Base-by-base conservation (phyloP, 2,797 vertebrate genomes). In the Rhinophrynus dorsalis region DNA sequence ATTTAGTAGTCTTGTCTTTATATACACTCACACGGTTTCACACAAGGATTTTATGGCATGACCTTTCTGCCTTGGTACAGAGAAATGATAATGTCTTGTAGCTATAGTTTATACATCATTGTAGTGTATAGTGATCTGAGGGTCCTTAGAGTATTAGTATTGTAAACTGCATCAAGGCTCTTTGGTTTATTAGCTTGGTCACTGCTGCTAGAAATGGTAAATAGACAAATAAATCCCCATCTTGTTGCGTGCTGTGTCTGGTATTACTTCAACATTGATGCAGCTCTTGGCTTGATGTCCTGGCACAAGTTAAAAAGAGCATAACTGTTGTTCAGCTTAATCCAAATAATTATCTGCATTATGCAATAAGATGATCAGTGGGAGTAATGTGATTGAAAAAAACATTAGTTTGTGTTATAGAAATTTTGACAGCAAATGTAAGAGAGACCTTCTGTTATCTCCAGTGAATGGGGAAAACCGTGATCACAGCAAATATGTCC, bases 341-440 rank as follows among this genome's bases (percentile, higher is more conserved):
- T 63, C 68, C 59, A 54, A 71, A 64, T 71, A 57, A 71, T 71
- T 64, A 51, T 71, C 40, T 40, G 30, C 60, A 55, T 71, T 45
- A 64, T 71, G 68, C 68, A 71, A 64, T 37, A n/a, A 38, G 17
- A 23, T 12, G 30, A 63, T 63, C 27, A 48, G 68, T 48, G 68
- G 51, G 32, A 48, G 68, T 48, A 64, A 64, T 64, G 29, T 9
- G 58, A 56, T 24, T 20, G 67, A 44, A 52, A 42, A 45, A 54
- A 21, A 47, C 40, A 37, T 42, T 13, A 17, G 55, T 23, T 63
- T 33, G 30, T 50, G 48, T 47, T 44, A 5, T 2, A 17, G 7
- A 45, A 26, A 18, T 35, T 64, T 48, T 64, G 50, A 35, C 50
- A 35, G 59, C 29, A 45, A 47, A 29, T 32, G 13, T 23, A 30